Percentiles rank a stretch among this genome's conserved stretches.
These are phyloP conservation scores for Semnornis frantzii DNA, from an alignment of 2,113 vertebrate species.

Conservation along the genomic window DNA sequence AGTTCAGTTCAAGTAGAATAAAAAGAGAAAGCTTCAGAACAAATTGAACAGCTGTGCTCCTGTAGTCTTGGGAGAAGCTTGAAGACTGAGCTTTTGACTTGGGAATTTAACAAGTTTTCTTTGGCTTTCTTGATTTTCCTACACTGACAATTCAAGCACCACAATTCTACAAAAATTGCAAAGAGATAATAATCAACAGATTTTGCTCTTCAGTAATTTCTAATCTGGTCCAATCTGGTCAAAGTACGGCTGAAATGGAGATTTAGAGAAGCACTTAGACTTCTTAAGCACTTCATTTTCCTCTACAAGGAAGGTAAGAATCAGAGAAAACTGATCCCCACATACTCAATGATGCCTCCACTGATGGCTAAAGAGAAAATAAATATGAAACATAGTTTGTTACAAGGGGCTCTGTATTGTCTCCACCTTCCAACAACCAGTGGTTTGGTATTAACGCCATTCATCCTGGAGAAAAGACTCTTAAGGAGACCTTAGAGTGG, in stretches of 20 bases:
- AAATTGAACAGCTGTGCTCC: neutral
- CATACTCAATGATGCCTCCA: neutral
- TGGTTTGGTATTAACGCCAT: too few relatives aligned
- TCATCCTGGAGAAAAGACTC: too few relatives aligned
- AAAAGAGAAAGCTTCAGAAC: neutral
- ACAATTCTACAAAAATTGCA: neutral
- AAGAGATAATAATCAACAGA: neutral
- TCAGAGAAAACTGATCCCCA: neutral
- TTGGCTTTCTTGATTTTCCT: neutral
- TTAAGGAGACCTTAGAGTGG: too few relatives aligned
- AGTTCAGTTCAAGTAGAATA: neutral
- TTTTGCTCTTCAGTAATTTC: neutral
- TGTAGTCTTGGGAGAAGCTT: neutral
- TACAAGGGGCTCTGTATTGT: neutral
- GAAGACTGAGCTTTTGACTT: neutral
- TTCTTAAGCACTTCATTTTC: neutral
- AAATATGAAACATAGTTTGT: neutral
- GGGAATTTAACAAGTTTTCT: neutral
- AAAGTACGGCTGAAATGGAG: neutral
- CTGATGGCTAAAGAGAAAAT: neutral
- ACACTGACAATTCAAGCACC: neutral
- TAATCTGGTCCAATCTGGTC: neutral
- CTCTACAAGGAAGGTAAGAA: neutral
- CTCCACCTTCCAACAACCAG: neutral
- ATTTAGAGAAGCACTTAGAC: neutral